Evolutionary conservation across 2,888 invertebrate genomes (phyloP).

Genomic region (Hoplodrina blanda): DNA sequence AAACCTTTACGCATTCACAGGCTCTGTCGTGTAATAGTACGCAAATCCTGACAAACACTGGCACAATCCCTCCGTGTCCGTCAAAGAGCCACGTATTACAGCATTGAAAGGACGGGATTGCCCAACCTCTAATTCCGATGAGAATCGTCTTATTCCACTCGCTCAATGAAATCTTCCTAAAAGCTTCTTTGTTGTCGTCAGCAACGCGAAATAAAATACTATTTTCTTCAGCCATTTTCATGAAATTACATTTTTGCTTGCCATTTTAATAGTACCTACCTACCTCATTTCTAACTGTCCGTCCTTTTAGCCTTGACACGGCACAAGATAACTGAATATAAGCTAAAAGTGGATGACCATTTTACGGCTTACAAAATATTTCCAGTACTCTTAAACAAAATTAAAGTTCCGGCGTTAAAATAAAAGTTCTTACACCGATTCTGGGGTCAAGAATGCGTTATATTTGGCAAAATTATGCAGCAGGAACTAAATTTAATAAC

Average conservation of each 20-base stretch:
- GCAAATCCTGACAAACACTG: conserved; percentile 78
- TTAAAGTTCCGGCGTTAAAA: conserved; percentile 34
- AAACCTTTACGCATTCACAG: conserved; percentile 64
- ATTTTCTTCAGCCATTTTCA: conserved; percentile 69
- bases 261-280: conserved; percentile 70
- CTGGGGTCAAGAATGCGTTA: conserved; percentile 23
- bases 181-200: conserved; percentile 78
- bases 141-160: conserved; percentile 76
- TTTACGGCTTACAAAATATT: conserved; percentile 61
- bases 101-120: conserved; percentile 76
- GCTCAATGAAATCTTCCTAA: conserved; percentile 77
- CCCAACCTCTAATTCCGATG: conserved; percentile 76
- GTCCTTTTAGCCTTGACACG: conserved; percentile 58
- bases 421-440: conserved; percentile 23
- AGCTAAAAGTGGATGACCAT: conserved; percentile 64
- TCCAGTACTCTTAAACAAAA: conserved; percentile 60
- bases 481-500: conserved; percentile 24
- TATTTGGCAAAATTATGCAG: conserved; percentile 22
- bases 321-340: conserved; percentile 68
- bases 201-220: conserved; percentile 73
- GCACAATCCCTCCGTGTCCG: conserved; percentile 75
- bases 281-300: conserved; percentile 66
- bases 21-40: conserved; percentile 72
- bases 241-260: conserved; percentile 73
- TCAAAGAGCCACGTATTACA: conserved; percentile 77